These are phyloP conservation scores for Ceyx melanurus DNA, from an alignment of 2,113 vertebrate genomes.

Conservation along the genomic window DNA sequence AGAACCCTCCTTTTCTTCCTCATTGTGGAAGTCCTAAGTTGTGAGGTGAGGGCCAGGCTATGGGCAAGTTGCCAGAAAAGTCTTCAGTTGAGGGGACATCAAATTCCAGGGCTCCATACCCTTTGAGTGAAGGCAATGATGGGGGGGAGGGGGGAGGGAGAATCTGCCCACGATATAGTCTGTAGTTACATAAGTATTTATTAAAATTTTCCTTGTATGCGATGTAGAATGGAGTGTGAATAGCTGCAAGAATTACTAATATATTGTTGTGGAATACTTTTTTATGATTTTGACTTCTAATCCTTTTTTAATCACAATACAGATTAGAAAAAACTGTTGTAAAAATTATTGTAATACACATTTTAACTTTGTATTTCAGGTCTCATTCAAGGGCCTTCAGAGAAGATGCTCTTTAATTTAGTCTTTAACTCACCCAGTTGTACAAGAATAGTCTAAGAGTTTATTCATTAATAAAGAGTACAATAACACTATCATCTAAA, in stretches of 20 bases:
- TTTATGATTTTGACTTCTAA: background rate
- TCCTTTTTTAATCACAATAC: background rate
- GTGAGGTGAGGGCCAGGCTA: no score
- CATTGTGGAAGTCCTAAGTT: no score
- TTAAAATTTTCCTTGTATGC: background rate
- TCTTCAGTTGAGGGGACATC: no score
- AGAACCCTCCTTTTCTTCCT: no score
- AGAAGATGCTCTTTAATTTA: background rate
- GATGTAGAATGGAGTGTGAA: background rate
- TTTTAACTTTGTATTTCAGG: background rate
- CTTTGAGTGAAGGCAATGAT: no score
- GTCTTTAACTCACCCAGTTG: background rate
- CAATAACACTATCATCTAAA: background rate
- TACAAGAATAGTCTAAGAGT: slow-evolving; percentile 4
- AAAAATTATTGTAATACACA: background rate
- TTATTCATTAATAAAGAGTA: background rate
- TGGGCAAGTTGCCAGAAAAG: no score
- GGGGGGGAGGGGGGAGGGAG: no score
- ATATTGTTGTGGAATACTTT: background rate
- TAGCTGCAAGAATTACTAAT: background rate
- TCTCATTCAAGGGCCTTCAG: background rate
- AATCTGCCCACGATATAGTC: background rate
- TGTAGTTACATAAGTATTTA: background rate
- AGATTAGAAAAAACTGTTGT: background rate
- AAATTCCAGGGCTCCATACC: no score